These are phyloP conservation scores for Oncorhynchus tshawytscha DNA, from an alignment of 2,113 vertebrate species.

Conservation along the genomic window DNA sequence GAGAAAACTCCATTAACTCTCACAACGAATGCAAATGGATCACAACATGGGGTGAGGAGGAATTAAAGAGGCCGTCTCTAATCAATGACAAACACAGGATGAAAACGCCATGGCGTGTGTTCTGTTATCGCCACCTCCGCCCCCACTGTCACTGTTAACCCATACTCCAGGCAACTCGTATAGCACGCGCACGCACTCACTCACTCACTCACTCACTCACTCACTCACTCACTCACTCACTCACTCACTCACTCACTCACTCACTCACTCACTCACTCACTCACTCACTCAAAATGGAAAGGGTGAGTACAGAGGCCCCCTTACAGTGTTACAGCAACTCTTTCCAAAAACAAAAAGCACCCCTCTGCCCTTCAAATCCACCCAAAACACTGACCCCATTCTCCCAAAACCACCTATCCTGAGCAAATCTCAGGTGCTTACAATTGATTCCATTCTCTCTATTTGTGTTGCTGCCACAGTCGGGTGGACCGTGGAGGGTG, in stretches of 20 bases:
- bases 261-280: slow-evolving; percentile 6
- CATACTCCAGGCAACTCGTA: no score
- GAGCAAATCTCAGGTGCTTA: slow-evolving; percentile 73
- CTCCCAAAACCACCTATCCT: neutral
- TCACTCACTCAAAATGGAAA: slow-evolving; percentile 15
- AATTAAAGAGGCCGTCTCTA: slow-evolving; percentile 98
- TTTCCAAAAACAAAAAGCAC: slow-evolving; percentile 15
- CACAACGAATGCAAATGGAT: slow-evolving; percentile 99
- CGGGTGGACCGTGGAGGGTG: slow-evolving; percentile 32
- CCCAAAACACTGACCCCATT: neutral
- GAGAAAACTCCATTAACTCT: slow-evolving; percentile 98
- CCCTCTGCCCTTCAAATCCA: slow-evolving; percentile 12
- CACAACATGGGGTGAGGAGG: slow-evolving; percentile 97
- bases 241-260: slow-evolving; percentile 1
- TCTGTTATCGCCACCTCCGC: neutral
- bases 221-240: slow-evolving; percentile 17
- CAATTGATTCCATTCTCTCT: slow-evolving; percentile 52
- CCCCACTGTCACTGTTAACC: slow-evolving; percentile 44
- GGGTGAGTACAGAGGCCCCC: slow-evolving; percentile 1
- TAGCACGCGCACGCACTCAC: slow-evolving; percentile 19
- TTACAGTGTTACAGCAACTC: slow-evolving; percentile 1
- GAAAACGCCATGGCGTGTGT: slow-evolving; percentile 75
- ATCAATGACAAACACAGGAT: slow-evolving; percentile 97
- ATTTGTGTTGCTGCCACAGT: slow-evolving; percentile 5
- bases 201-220: slow-evolving; percentile 5